Conservation (phyloP, 2,888 invertebrate genomes). For the Flabesymbios commensalis region DNA sequence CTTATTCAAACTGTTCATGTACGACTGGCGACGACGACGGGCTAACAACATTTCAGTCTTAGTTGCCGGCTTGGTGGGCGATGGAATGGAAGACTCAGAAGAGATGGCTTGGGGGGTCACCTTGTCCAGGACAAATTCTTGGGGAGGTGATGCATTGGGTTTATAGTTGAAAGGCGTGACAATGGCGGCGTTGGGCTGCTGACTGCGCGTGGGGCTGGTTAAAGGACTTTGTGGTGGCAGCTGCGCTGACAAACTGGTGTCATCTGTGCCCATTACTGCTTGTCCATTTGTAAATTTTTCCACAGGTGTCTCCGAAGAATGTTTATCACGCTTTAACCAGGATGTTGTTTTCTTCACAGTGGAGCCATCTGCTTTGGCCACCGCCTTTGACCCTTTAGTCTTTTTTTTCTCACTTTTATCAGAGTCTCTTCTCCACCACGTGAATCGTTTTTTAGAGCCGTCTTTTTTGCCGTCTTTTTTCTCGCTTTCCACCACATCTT, state of each 20-base stretch:
- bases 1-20: slow-evolving; percentile 22
- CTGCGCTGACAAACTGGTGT: neutral
- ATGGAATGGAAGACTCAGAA: neutral
- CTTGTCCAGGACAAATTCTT: neutral
- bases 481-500: neutral
- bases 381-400: neutral
- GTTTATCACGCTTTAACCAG: neutral
- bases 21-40: slow-evolving; percentile 39
- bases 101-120: neutral
- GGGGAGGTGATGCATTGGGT: slow-evolving; percentile 43
- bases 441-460: slow-evolving; percentile 19
- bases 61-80: slow-evolving; percentile 37
- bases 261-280: neutral
- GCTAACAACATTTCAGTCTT: slow-evolving; percentile 58
- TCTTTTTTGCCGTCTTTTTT: slow-evolving; percentile 8
- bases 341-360: neutral
- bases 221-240: slow-evolving; percentile 2
- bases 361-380: neutral
- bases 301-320: neutral
- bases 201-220: slow-evolving; percentile 11
- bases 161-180: slow-evolving; percentile 65
- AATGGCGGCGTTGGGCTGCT: slow-evolving; percentile 55
- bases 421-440: slow-evolving; percentile 19
- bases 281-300: neutral
- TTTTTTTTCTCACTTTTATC: neutral